Percentiles rank a stretch among this genome's conserved stretches.
Evolutionary conservation across 2,113 vertebrate species (phyloP).

Genomic region (Phrynocephalus versicolor): DNA sequence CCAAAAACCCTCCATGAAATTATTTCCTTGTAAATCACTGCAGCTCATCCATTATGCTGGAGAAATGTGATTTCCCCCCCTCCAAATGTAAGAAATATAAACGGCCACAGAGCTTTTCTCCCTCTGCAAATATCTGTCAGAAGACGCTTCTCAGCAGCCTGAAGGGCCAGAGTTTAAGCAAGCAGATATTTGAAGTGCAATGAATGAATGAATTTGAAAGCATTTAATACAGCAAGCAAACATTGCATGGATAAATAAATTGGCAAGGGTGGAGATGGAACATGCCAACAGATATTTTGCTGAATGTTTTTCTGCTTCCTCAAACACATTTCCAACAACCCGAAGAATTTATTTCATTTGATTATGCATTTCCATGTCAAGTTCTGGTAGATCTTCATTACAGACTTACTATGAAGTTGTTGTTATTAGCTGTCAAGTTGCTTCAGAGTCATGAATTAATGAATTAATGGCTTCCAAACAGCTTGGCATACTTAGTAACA

Average conservation of each 20-base stretch:
- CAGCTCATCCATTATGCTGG: conserved; percentile 49
- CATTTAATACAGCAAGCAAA: conserved; percentile 19
- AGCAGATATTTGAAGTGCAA: conserved; percentile 18
- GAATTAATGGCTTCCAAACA: too few species aligned
- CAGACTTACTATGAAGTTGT: background rate
- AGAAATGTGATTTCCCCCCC: conserved; percentile 37
- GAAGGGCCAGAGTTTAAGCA: conserved; percentile 34
- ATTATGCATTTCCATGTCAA: background rate
- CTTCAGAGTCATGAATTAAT: too few species aligned
- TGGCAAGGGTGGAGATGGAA: background rate
- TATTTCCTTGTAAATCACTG: conserved; percentile 64
- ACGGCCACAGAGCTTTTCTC: conserved; percentile 9
- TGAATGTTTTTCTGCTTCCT: background rate
- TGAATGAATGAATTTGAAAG: conserved; percentile 22
- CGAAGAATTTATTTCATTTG: background rate
- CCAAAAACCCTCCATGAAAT: conserved; percentile 51
- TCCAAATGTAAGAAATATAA: conserved; percentile 44
- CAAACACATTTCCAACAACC: background rate
- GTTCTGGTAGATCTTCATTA: background rate
- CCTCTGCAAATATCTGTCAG: conserved; percentile 36
- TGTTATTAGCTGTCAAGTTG: too few species aligned
- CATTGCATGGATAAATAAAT: background rate
- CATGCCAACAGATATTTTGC: too few species aligned
- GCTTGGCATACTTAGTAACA: background rate
- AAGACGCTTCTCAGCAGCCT: conserved; percentile 11